Base-by-base conservation (phyloP, 2,888 invertebrate genomes). In the Tinea pellionella region DNA sequence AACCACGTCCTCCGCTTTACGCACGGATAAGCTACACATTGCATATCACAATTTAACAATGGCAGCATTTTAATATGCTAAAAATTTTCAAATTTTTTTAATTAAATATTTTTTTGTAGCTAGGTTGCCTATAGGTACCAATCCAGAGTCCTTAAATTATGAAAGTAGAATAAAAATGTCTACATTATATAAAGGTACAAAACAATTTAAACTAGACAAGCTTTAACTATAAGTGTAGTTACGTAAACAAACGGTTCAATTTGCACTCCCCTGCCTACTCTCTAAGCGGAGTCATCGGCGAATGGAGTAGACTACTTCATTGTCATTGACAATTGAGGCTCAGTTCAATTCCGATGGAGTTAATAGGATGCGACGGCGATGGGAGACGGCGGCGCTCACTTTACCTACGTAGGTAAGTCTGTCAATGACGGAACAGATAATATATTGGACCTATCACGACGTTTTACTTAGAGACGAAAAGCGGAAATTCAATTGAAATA, bases 241-340 rank as follows among this genome's bases (percentile, higher is more conserved):
- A 6, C 24, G 51, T 60, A 32, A 47, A 51, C 51, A 24, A 53
- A 32, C 51, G 51, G 64, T 65, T 69, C 74, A 77, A 78, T 77
- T 78, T 80, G 74, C 68, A 67, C 69, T 68, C 55, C n/a, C 69
- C 65, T 68, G 72, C 71, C 69, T 29, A 18, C 59, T 56, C 59
- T 56, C 70, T 67, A 65, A 24, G 69, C 68, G 68, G 69, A 70
- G 66, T 68, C 53, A 53, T 70, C 69, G 65, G 63, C 70, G 73
- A 74, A 76, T 77, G 73, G 70, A 71, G 68, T 71, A 24, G 24
- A 70, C 71, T 71, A 69, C 69, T 68, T 69, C 55, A 16, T 68
- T 72, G 71, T 73, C 74, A 72, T 68, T 68, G 67, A 69, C 74
- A 70, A 69, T 65, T 63, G 65, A 64, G 65, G 63, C 65, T 73